Base-by-base conservation (phyloP, 1,140 invertebrate species). In the Philotrypesis tridentata region DNA sequence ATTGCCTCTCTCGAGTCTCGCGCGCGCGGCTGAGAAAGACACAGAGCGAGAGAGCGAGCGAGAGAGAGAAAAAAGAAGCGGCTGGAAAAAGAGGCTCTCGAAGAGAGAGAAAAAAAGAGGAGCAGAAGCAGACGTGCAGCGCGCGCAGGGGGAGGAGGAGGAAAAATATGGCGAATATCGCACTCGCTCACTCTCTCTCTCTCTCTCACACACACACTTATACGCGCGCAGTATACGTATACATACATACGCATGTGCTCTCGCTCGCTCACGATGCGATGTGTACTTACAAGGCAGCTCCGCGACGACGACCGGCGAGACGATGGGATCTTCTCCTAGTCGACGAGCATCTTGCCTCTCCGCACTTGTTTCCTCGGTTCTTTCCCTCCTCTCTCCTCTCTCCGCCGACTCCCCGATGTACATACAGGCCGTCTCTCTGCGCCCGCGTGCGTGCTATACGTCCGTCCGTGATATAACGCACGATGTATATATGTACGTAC, bases 121-220 rank as follows among this genome's bases (percentile, higher is more conserved):
- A 55, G 4, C 48, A 17, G 43, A 55, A 55, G 48, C 21, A 55
- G 48, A 55, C 48, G n/a, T n/a, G 48, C 48, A n/a, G 48, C 29
- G 55, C 27, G 33, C 9, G 4, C 25, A 68, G 23, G 65, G 21
- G 14, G 61, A 76, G 76, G 25, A 55, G 14, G 61, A 31, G 31
- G 17, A 80, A 82, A 80, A 82, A 81, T 43, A 71, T 63, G 43
- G 70, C 31, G 77, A 29, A 76, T 77, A 77, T 61, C 21, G 61
- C 33, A 29, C 73, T 75, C 72, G 60, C 43, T 43, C 40, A 5
- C 33, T 37, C 33, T 37, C 33, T 37, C 33, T 37, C 33, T 37
- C 70, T 12, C 9, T 27, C 40, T 48, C 23, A 25, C 1, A 0
- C 71, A 2, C 33, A 23, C 3, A n/a, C n/a, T n/a, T n/a, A n/a